Evolutionary conservation across 2,797 vertebrate species (phyloP), one percentile per base, ranked within the genome.

Genomic region (Syngnathus rostellatus): DNA sequence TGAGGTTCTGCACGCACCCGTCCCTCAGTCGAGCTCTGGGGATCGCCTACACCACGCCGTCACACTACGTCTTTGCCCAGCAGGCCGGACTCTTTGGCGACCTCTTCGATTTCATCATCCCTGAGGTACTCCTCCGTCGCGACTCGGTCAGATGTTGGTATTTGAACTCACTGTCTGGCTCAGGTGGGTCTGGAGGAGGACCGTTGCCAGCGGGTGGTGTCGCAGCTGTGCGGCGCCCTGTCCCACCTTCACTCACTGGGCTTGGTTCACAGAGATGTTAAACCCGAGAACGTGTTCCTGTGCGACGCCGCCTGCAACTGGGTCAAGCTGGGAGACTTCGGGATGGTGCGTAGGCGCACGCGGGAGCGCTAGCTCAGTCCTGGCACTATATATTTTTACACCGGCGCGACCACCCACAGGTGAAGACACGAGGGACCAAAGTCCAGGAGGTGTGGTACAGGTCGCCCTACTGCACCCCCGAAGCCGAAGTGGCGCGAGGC

Each of bases 201-300:
- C 0, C 87, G 90, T 0, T 89, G 87, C 1, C 93, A 96, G 83
- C 88, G 91, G 45, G 95, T 95, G 21, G 91, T 92, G 2, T 88
- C 81, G 46, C 95, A 98, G 87, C 90, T 98, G 0, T 91, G 93
- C 16, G 92, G 93, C 0, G 95, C 95, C 0, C 90, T 98, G 77
- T 89, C 93, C 66, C 93, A 95, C 77, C 89, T 99, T 78, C 96
- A 99, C 89, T 92, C 94, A 23, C 93, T 97, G 68, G 96, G 96
- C 21, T 92, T 98, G 64, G 96, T 98, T 84, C 96, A 99, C 88
- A 88, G 96, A 70, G 96, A 99, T 68, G 85, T 99, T 73, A 99
- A 99, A 85, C 96, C 96, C 2, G 96, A 99, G 82, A 99, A 99
- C 69, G 93, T 99, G 61, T 92, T 98, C 72, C 91, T 98, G 37